Base-by-base conservation (phyloP, 1,140 invertebrate genomes). In the Drosophila parvula region DNA sequence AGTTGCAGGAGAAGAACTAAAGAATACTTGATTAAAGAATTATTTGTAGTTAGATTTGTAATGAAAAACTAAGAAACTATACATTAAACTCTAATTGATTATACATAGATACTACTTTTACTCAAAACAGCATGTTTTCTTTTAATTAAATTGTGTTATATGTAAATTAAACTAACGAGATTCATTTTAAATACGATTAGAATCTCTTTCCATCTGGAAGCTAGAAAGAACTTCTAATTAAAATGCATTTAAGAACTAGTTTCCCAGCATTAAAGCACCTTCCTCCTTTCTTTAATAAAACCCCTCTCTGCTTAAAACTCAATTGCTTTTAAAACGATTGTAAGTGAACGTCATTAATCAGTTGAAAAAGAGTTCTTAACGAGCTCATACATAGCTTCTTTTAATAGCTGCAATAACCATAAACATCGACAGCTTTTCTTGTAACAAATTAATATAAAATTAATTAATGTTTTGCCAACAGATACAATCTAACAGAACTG, bases 391-490 rank as follows among this genome's bases (percentile, higher is more conserved):
- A 44, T 38, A 56, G n/a, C 32, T 16, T 36, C 4, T 30, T 38
- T 61, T 61, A 40, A 61, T 53, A 16, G 44, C 32, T 3, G 12
- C 32, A 30, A 60, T 50, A 50, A 51, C 45, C 32, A 61, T 60
- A 60, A 60, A 51, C 44, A 51, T 36, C 44, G 28, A 36, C 30
- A 34, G 32, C 44, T 36, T 28, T 34, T 51, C 51, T 53, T 22
- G 51, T 36, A 34, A 51, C 44, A 60, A 51, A 60, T 60, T 60
- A 60, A 60, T 60, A 34, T 5, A 36, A 36, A 50, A 51, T n/a
- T 34, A 22, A 51, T 36, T 50, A n/a, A 27, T 28, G 32, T 27
- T 27, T 53, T 16, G 36, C 22, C 14, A 10, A 14, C 11, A 53
- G 43, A 45, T 51, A 32, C 30, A 32, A 51, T 51, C 28, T n/a